These are phyloP conservation scores for Iphiclides podalirius DNA, from an alignment of 2,888 invertebrate genomes.

Conservation along the genomic window DNA sequence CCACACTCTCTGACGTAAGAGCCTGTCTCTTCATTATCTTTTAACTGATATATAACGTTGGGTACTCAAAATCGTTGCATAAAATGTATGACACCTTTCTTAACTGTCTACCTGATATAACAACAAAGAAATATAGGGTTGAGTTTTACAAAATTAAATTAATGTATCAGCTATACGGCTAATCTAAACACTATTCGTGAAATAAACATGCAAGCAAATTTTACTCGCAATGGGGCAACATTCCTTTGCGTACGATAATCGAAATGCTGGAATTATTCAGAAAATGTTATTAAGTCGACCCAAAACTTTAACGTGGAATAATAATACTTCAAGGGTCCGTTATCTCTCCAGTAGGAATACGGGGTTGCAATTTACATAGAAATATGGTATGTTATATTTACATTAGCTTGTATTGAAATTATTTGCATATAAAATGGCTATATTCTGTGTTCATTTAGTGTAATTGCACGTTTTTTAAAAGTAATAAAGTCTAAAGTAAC, in stretches of 20 bases:
- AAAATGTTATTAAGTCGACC: slow-evolving; percentile 47
- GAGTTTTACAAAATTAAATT: too few relatives aligned
- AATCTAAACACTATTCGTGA: too few relatives aligned
- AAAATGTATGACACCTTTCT: too few relatives aligned
- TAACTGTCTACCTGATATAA: too few relatives aligned
- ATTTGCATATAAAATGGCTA: neutral
- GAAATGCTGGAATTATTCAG: slow-evolving; percentile 20
- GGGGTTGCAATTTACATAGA: slow-evolving; percentile 73
- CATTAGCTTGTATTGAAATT: slow-evolving; percentile 48
- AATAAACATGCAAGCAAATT: slow-evolving; percentile 1
- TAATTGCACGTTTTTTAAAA: too few relatives aligned
- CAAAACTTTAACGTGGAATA: slow-evolving; percentile 60
- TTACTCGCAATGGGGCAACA: neutral
- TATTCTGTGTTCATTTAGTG: neutral
- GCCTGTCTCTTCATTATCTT: too few relatives aligned
- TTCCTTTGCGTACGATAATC: slow-evolving; percentile 14
- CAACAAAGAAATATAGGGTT: too few relatives aligned
- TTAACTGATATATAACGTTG: too few relatives aligned
- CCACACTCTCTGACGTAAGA: too few relatives aligned
- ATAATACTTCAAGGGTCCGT: slow-evolving; percentile 57
- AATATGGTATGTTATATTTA: slow-evolving; percentile 59
- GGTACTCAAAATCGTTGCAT: too few relatives aligned
- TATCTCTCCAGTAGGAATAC: slow-evolving; percentile 68
- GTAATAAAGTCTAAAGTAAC: too few relatives aligned
- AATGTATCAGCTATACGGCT: too few relatives aligned